Evolutionary conservation across 2,113 vertebrate species (phyloP), one percentile per base, ranked within the genome.

Genomic region (Callocephalon fimbriatum): DNA sequence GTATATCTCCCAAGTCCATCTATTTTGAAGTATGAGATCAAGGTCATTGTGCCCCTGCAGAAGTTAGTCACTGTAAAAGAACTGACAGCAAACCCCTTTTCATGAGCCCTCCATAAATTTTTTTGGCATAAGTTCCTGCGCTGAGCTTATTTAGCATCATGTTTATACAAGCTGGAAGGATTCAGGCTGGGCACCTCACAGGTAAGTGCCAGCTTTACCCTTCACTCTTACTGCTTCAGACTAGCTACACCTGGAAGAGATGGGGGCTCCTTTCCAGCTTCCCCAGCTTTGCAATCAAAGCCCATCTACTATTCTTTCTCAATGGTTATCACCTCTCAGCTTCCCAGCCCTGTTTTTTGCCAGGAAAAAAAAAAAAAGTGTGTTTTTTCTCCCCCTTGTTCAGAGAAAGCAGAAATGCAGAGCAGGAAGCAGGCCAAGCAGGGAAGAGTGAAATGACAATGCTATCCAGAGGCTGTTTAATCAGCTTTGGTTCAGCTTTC

Each of bases 151-250:
- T 37, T 20, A 56, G 80, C 15, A 2, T 16, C 1, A 0, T 0
- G 2, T 29, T 78, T 32, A 4, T 5, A 3, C 9, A 1, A 17
- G 27, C 42, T 48, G 3, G 5, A 22, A 38, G 35, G 56, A 3
- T 26, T 5, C 6, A 4, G 67, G 2, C 5, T 6, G 45, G 35
- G 12, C 2, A 0, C 4, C 19, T 7, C 15, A 0, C 6, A 4
- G 40, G 38, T 1, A 10, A 53, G 22, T 21, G 22, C 42, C 8
- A 13, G 27, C 9, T 84, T 71, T 54, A 25, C 51, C n/a, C 21
- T 25, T 38, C 3, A 0, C 45, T 37, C 62, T 48, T 15, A 4
- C 26, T 4, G 1, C 66, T 31, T 23, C 18, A 31, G 4, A 6
- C 32, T 27, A 4, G 40, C 12, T 81, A 47, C 40, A 31, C 22